These are phyloP conservation scores for Cephalophus harveyi DNA, from an alignment of 2,113 vertebrate genomes.

Conservation along the genomic window DNA sequence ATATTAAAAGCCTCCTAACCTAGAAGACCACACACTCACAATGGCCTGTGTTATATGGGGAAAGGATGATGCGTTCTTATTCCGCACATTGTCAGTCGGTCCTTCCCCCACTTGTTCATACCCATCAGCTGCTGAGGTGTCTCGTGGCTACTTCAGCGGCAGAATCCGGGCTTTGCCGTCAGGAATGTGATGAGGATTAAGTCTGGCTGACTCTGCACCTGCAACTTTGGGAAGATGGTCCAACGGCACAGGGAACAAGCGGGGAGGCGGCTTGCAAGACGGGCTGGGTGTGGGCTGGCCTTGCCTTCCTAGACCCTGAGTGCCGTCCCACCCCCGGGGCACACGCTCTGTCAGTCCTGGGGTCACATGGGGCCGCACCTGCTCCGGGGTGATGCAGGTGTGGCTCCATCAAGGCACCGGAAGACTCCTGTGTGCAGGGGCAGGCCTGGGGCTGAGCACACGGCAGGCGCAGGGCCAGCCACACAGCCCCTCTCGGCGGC, in stretches of 20 bases:
- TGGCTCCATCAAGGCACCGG: rapidly evolving
- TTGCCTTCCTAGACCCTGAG: background rate
- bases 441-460: background rate
- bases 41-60: background rate
- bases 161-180: rapidly evolving
- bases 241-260: rapidly evolving
- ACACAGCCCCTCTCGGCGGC: rapidly evolving
- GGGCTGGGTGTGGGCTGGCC: background rate
- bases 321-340: rapidly evolving
- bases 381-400: rapidly evolving
- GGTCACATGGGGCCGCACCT: rapidly evolving
- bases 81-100: rapidly evolving
- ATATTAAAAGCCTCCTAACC: background rate
- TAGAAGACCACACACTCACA: background rate
- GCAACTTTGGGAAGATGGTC: background rate
- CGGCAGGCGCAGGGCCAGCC: rapidly evolving
- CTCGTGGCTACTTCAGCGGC: rapidly evolving
- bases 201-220: background rate
- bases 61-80: background rate
- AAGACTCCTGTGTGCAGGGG: rapidly evolving
- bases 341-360: rapidly evolving
- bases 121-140: rapidly evolving
- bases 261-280: rapidly evolving
- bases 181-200: background rate
- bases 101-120: rapidly evolving